Conservation (phyloP, 2,888 invertebrate genomes). For the Rhamphomyia laevipes region DNA sequence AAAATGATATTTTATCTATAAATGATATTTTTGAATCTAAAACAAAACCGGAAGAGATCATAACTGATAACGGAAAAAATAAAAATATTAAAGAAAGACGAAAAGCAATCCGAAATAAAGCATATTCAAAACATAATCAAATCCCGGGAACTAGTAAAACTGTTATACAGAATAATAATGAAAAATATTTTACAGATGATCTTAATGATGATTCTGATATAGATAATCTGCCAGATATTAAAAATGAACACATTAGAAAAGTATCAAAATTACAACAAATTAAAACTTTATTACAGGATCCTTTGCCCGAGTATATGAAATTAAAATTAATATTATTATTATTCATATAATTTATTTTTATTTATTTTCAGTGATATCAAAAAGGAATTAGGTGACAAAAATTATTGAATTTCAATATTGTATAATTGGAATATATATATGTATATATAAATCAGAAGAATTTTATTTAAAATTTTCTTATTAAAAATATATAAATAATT, state of each 20-base stretch:
- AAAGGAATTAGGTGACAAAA: too few relatives aligned
- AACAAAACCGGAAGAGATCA: neutral
- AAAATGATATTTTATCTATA: neutral
- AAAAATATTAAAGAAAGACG: neutral
- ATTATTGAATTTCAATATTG: too few relatives aligned
- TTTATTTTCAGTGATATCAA: too few relatives aligned
- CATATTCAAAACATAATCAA: neutral
- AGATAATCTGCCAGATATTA: too few relatives aligned
- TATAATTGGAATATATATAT: too few relatives aligned
- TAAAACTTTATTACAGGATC: neutral
- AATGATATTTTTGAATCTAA: neutral
- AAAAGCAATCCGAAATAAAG: neutral
- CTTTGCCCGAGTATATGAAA: neutral
- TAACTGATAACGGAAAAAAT: too few relatives aligned
- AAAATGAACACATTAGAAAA: too few relatives aligned
- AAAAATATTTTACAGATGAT: too few relatives aligned
- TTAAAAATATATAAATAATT: conserved; percentile 14
- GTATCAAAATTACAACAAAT: neutral
- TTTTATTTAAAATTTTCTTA: conserved; percentile 12
- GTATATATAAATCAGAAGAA: too few relatives aligned
- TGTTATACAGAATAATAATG: neutral
- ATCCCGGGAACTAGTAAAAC: neutral
- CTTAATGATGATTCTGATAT: too few relatives aligned
- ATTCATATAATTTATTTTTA: too few relatives aligned
- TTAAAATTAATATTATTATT: too few relatives aligned